Evolutionary conservation across 2,888 invertebrate genomes (phyloP).

Genomic region (Drosophila tripunctata): DNA sequence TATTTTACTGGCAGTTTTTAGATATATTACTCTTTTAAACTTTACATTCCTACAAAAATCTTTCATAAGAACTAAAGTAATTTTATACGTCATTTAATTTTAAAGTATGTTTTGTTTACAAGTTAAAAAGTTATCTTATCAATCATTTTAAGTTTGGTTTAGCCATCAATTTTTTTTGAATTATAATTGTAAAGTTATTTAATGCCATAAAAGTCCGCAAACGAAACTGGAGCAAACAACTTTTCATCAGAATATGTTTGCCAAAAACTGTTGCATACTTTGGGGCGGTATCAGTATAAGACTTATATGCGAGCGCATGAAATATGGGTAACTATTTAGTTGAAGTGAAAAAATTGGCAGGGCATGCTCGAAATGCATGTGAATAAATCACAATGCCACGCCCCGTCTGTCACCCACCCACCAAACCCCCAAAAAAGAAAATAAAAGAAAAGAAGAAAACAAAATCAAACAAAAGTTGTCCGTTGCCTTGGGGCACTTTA

Average conservation of each 20-base stretch:
- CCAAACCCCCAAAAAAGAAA: background rate
- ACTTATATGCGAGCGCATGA: background rate
- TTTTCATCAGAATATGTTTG: background rate
- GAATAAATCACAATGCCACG: constrained; percentile 36
- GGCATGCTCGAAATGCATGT: constrained; percentile 2
- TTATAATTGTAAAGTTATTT: background rate
- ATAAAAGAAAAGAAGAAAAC: constrained; percentile 1
- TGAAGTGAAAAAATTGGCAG: constrained; percentile 4
- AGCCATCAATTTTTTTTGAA: too few species aligned
- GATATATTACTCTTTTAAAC: too few species aligned
- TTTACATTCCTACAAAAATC: too few species aligned
- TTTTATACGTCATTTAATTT: too few species aligned
- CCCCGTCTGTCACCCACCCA: background rate
- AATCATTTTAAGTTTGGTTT: too few species aligned
- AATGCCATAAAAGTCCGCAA: background rate
- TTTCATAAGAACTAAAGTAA: too few species aligned
- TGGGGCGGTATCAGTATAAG: constrained; percentile 28
- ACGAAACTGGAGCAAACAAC: background rate
- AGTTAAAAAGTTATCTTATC: too few species aligned
- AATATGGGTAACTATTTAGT: constrained; percentile 10
- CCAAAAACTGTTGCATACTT: constrained; percentile 49
- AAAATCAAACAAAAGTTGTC: background rate
- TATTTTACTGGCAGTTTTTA: too few species aligned
- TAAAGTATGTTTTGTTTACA: too few species aligned
- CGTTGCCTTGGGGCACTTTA: constrained; percentile 8